Conservation (phyloP, 2,113 vertebrate species). For the Nannobrachium achirus region DNA sequence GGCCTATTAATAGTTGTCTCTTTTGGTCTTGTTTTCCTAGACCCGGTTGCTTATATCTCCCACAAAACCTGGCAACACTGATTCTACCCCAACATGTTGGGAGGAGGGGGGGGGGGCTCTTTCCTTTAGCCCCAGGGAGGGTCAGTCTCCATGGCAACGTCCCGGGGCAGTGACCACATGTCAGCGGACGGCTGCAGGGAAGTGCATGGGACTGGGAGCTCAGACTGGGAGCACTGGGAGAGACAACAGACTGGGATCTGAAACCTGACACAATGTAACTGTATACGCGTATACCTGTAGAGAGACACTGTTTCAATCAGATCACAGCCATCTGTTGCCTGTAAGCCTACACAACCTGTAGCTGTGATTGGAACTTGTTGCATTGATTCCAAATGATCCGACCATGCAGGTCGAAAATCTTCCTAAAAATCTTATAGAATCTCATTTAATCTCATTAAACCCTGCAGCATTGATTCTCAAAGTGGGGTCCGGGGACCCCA, state of each 20-base stretch:
- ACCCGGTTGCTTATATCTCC: too few species aligned
- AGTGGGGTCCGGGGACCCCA: too few species aligned
- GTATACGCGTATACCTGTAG: constrained; percentile 4
- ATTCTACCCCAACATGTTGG: too few species aligned
- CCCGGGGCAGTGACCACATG: constrained; percentile 79
- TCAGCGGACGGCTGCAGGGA: constrained; percentile 67
- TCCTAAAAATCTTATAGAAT: too few species aligned
- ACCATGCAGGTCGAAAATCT: too few species aligned
- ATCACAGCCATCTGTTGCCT: constrained; percentile 20
- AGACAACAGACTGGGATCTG: constrained; percentile 43
- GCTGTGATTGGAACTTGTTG: constrained; percentile 46
- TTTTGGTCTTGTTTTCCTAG: too few species aligned
- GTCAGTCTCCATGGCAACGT: constrained; percentile 72
- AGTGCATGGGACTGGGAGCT: constrained; percentile 43
- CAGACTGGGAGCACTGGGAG: constrained; percentile 8
- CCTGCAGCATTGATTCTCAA: too few species aligned
- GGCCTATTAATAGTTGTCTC: too few species aligned
- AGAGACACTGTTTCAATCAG: constrained; percentile 29
- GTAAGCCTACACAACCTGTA: constrained; percentile 38
- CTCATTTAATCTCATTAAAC: too few species aligned
- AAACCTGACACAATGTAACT: constrained; percentile 46
- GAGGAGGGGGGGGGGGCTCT: constrained; percentile 51
- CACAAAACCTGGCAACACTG: too few species aligned
- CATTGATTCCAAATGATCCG: constrained; percentile 1
- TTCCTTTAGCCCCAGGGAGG: constrained; percentile 57